phyloP scores from a whole-genome alignment of 1,140 invertebrate species.

The Tetragonula clypearis region DNA sequence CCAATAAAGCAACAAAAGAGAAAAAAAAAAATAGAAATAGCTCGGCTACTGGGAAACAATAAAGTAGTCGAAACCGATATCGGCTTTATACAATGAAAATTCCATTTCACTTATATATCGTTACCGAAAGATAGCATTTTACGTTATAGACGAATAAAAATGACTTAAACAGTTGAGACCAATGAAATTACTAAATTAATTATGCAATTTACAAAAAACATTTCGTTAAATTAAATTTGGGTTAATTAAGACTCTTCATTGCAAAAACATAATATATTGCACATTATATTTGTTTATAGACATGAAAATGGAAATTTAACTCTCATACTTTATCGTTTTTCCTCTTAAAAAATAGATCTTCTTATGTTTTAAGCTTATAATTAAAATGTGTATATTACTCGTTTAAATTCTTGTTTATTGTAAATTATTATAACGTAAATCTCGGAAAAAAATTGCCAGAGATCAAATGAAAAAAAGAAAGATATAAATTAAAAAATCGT shows the following conservation, averaged over 20 bases:
- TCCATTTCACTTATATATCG: not conserved
- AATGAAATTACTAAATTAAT: not conserved
- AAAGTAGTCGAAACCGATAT: not conserved
- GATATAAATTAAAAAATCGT: not conserved
- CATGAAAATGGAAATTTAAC: not conserved
- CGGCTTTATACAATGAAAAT: not conserved
- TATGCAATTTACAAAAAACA: not conserved
- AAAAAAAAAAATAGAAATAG: not conserved
- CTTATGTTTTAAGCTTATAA: not conserved
- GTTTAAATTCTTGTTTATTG: not conserved
- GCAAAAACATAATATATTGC: not conserved
- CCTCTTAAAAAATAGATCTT: not conserved
- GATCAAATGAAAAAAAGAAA: too few species aligned
- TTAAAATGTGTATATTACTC: not conserved
- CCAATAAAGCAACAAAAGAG: slow-evolving; percentile 6
- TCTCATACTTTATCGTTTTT: not conserved
- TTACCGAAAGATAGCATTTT: not conserved
- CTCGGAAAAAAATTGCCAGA: too few species aligned
- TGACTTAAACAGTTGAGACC: not conserved
- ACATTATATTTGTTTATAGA: not conserved
- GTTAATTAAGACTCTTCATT: not conserved
- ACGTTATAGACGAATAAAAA: not conserved
- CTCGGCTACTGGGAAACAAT: slow-evolving; percentile 6
- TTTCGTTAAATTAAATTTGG: not conserved
- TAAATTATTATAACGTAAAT: not conserved